phyloP scores from a whole-genome alignment of 2,888 invertebrate species.

The Rhorus exstirpatorius region DNA sequence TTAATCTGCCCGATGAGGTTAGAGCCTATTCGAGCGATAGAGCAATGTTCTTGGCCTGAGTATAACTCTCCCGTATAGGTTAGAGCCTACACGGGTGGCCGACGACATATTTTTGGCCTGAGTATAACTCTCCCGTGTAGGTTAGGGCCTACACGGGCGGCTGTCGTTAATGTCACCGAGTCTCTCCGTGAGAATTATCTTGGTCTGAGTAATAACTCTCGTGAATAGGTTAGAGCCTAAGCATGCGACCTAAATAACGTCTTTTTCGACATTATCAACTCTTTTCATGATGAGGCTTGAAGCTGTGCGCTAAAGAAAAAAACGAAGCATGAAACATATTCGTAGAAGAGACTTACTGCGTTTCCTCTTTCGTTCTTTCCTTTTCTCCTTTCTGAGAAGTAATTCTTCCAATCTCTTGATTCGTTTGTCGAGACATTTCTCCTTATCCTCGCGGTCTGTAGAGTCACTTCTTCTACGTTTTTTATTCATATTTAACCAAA shows the following conservation, averaged over 20 bases:
- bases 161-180: background rate
- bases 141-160: conserved; percentile 1
- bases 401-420: background rate
- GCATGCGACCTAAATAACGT: background rate
- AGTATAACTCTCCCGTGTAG: conserved; percentile 1
- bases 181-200: background rate
- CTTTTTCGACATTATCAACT: background rate
- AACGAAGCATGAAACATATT: too few species aligned
- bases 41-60: conserved; percentile 7
- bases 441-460: background rate
- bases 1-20: background rate
- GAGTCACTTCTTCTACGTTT: background rate
- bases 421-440: background rate
- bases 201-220: background rate
- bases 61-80: conserved; percentile 12
- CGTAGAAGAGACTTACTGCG: too few species aligned
- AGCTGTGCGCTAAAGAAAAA: too few species aligned
- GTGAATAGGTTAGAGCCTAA: background rate
- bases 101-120: background rate
- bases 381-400: background rate
- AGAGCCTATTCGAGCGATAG: conserved; percentile 1
- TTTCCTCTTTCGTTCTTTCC: background rate
- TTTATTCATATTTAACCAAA: background rate
- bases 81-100: background rate
- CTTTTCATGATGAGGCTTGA: background rate